A percentile compares a stretch with the other conserved stretches of the same genome.
Conservation (phyloP, 2,888 invertebrate species). For the Pycnomerus fuliginosus region DNA sequence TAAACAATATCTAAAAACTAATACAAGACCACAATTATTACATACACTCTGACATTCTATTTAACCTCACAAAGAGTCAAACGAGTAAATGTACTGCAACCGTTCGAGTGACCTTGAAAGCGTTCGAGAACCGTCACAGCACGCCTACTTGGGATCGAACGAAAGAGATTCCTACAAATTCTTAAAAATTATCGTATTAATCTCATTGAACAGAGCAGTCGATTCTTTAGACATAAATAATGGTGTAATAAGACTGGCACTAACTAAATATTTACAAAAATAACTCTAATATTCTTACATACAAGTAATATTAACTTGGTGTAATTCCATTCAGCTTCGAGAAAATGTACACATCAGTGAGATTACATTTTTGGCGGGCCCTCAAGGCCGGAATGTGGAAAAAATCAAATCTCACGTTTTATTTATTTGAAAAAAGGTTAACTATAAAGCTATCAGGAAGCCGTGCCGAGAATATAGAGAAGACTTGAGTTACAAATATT, state of each 20-base stretch:
- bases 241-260: conserved; percentile 44
- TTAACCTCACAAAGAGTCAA: too few species aligned
- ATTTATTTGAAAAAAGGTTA: conserved; percentile 14
- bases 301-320: conserved; percentile 33
- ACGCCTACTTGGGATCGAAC: too few species aligned
- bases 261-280: conserved; percentile 51
- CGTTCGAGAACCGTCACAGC: conserved; percentile 27
- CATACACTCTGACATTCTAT: conserved; percentile 39
- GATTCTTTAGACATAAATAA: conserved; percentile 39
- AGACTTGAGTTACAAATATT: conserved; percentile 46
- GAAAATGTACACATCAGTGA: conserved; percentile 13
- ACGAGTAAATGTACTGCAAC: too few species aligned
- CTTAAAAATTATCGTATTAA: conserved; percentile 36
- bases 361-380: conserved; percentile 7
- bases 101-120: conserved; percentile 32
- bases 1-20: conserved; percentile 44
- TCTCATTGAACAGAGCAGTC: conserved; percentile 39
- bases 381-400: too few species aligned
- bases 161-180: conserved; percentile 40
- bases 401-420: too few species aligned
- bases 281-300: conserved; percentile 48
- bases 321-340: conserved; percentile 29
- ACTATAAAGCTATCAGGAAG: conserved; percentile 38
- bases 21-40: conserved; percentile 46
- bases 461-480: conserved; percentile 40